Evolutionary conservation across 2,113 vertebrate species (phyloP), one percentile per base, ranked within the genome.

Genomic region (Gymnarchus niloticus): DNA sequence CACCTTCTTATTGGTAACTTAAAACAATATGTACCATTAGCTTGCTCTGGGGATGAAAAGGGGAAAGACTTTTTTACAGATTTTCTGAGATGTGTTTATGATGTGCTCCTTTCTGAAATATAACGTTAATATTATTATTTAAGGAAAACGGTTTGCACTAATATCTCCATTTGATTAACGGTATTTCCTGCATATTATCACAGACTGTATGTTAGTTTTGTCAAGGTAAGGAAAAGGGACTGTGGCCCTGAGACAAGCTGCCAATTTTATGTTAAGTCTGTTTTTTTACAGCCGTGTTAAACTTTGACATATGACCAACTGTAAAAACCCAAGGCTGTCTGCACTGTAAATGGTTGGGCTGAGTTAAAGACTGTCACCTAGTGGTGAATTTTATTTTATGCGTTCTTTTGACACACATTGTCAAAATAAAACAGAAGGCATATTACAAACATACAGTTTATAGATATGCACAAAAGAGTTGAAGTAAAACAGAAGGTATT

Each of bases 321-420:
- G 33, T 33, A 82, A 4, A 37, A 80, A 48, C 46, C 23, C 21
- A 12, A 44, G 19, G 1, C 44, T 28, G 65, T 25, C n/a, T 3
- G 1, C 23, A 21, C 48, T n/a, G 46, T 80, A 41, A 12, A 10
- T 1, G 7, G 2, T 3, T 21, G 23, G 9, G 77, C 5, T 4
- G 28, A 46, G 10, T 5, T 28, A 49, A 41, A 81, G 89, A 84
- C 90, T 91, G 90, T 89, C 85, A 92, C 88, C 94, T 94, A 89
- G 90, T 91, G 94, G 90, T 65, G 21, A 85, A 14, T 83, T 10
- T 80, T 21, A 23, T 52, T 59, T 56, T 37, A 25, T 73, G 25
- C 85, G 25, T 12, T 33, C 17, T 44, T 21, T 44, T 28, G 56
- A n/a, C n/a, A n/a, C n/a, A n/a, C n/a, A n/a, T n/a, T n/a, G n/a